Percentiles rank a stretch among this genome's conserved stretches.
Evolutionary conservation across 92 coral and sea anemone genomes (phyloP).

Genomic region (Chrysogorgia sp.): DNA sequence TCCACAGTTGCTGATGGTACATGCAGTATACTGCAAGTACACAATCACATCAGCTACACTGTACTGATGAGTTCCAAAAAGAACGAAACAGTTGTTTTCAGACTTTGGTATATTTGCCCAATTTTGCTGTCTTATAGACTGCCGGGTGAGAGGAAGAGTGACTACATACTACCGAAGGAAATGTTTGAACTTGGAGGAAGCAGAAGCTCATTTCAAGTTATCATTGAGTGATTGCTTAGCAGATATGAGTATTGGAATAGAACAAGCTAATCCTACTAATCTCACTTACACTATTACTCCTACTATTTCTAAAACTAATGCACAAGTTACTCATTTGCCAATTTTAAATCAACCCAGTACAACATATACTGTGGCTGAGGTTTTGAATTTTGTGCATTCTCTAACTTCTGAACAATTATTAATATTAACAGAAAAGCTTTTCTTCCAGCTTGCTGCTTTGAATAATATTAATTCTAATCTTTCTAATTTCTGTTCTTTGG

Average conservation of each 20-base stretch:
- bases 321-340: neutral
- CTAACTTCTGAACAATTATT: neutral
- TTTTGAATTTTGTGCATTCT: no score
- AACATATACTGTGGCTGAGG: no score
- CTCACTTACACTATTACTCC: neutral
- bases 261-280: neutral
- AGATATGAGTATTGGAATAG: conserved; percentile 10
- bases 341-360: neutral
- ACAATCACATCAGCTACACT: no score
- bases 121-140: neutral
- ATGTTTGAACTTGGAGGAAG: conserved; percentile 41
- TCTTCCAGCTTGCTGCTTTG: neutral
- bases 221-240: conserved; percentile 26
- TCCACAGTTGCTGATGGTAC: no score
- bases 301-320: neutral
- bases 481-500: neutral
- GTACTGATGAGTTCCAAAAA: no score
- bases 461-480: conserved; percentile 4
- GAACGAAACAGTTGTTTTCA: no score
- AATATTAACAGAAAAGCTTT: neutral
- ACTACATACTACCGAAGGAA: conserved; percentile 42
- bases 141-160: neutral
- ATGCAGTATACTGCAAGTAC: no score
- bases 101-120: no score
- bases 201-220: conserved; percentile 28